Evolutionary conservation across 2,113 vertebrate genomes (phyloP).

Genomic region (Prochilodus magdalenae): DNA sequence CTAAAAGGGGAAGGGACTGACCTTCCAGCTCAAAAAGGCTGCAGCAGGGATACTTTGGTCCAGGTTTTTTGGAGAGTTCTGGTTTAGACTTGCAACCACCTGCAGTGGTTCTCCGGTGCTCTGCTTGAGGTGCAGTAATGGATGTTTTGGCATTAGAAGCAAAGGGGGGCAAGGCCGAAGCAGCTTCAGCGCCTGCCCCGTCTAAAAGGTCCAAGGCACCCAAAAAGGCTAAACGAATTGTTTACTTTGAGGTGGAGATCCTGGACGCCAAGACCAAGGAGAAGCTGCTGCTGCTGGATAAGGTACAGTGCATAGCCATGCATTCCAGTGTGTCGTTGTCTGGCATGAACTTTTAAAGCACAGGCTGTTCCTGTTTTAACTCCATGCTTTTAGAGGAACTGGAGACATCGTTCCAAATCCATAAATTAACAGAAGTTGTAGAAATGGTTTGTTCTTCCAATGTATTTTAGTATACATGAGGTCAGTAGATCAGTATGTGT

Average conservation of each 20-base stretch:
- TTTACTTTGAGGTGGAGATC: slow-evolving; percentile 97
- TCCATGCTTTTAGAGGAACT: no score
- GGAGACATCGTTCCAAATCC: no score
- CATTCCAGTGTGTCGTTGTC: neutral
- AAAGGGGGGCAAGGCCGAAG: slow-evolving; percentile 61
- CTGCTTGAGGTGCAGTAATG: slow-evolving; percentile 66
- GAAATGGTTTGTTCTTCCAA: no score
- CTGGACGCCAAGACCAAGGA: slow-evolving; percentile 86
- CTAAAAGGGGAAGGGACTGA: neutral
- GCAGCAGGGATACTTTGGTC: neutral
- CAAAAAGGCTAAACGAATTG: slow-evolving; percentile 86
- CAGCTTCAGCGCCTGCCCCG: slow-evolving; percentile 60
- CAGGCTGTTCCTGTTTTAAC: no score
- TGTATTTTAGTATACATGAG: no score
- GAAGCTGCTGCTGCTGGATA: slow-evolving; percentile 92
- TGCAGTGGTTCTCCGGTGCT: neutral
- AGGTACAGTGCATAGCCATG: slow-evolving; percentile 73
- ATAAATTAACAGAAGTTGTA: no score
- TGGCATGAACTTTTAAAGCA: no score
- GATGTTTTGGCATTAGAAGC: slow-evolving; percentile 80
- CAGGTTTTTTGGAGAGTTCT: neutral
- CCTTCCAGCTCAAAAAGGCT: neutral
- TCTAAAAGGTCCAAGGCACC: slow-evolving; percentile 72
- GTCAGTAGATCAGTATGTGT: no score
- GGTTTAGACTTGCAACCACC: neutral